Base-by-base conservation (phyloP, 2,888 invertebrate genomes). In the Pristionchus mayeri region DNA sequence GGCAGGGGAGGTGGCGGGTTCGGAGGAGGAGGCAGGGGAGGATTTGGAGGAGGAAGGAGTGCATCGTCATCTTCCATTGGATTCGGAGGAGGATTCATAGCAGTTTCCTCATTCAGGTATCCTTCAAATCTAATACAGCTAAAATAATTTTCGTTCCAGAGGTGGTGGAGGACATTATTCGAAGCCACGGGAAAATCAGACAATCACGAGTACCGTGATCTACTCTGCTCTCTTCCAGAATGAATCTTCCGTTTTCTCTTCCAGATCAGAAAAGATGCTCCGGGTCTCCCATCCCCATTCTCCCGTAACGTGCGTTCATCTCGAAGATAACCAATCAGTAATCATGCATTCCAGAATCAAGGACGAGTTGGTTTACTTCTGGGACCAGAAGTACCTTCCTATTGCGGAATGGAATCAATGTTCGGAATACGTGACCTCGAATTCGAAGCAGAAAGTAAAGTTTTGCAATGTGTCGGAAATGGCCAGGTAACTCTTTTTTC, bases 341-440 rank as follows among this genome's bases (percentile, higher is more conserved):
- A 27, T 24, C n/a, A 24, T 60, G 3, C 4, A 27, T 63, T 63
- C 27, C 34, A 63, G 63, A 27, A 63, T 63, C 21, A 18, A 63
- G 16, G 34, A 34, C 34, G 63, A 34, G 21, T 63, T 63, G 63
- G 34, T 16, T 30, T 63, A 63, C 34, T 63, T 63, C 63, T 63
- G 63, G 63, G 63, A 34, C 63, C 27, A 27, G 30, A 27, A 63
- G 16, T 30, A 63, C 24, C 63, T 63, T 63, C 63, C 63, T 63
- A 27, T 13, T 16, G 9, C 34, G 13, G 3, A 63, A 2, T 30
- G 16, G 3, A 30, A 11, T 13, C 3, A 2, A 30, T 63, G 63
- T 34, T 30, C 34, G 4, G 11, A 63, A 18, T 63, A 63, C 24
- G 34, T 18, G 9, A 63, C 63, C 2, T 27, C 63, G 11, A 63